Evolutionary conservation across 2,888 invertebrate genomes (phyloP).

Genomic region (Herminia tarsipennalis): DNA sequence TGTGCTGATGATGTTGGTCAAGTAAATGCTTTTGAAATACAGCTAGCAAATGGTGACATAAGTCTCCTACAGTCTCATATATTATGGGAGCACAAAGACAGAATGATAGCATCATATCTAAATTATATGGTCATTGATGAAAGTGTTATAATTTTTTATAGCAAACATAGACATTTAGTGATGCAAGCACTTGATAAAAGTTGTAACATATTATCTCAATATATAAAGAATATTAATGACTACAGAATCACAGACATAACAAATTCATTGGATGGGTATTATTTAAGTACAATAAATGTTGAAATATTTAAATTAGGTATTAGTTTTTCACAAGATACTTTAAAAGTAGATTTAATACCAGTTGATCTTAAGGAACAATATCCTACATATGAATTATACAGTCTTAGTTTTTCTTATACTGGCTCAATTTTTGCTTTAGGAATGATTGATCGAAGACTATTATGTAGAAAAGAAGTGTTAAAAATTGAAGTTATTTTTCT

Average conservation of each 20-base stretch:
- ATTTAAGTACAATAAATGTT: conserved; percentile 60
- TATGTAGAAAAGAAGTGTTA: conserved; percentile 55
- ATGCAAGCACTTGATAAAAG: conserved; percentile 54
- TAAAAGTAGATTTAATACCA: conserved; percentile 43
- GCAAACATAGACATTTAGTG: conserved; percentile 72
- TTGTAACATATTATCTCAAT: conserved; percentile 54
- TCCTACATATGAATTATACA: conserved; percentile 54
- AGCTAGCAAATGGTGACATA: conserved; percentile 42
- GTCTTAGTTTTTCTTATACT: conserved; percentile 58
- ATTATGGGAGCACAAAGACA: conserved; percentile 68
- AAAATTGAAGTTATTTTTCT: conserved; percentile 61
- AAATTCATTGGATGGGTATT: conserved; percentile 44
- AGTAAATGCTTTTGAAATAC: conserved; percentile 53
- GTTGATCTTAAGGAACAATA: conserved; percentile 55
- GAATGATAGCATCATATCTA: conserved; percentile 58
- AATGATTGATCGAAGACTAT: conserved; percentile 56
- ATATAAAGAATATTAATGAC: conserved; percentile 67
- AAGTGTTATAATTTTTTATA: conserved; percentile 58
- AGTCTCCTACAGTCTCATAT: conserved; percentile 31
- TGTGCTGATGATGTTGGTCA: conserved; percentile 61
- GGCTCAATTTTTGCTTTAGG: conserved; percentile 53
- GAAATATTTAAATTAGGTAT: conserved; percentile 59
- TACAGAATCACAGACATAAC: conserved; percentile 60
- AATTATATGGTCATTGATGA: conserved; percentile 45
- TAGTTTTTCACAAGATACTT: conserved; percentile 19